Base-by-base conservation (phyloP, 2,797 vertebrate species). In the Manis crassicaudata region DNA sequence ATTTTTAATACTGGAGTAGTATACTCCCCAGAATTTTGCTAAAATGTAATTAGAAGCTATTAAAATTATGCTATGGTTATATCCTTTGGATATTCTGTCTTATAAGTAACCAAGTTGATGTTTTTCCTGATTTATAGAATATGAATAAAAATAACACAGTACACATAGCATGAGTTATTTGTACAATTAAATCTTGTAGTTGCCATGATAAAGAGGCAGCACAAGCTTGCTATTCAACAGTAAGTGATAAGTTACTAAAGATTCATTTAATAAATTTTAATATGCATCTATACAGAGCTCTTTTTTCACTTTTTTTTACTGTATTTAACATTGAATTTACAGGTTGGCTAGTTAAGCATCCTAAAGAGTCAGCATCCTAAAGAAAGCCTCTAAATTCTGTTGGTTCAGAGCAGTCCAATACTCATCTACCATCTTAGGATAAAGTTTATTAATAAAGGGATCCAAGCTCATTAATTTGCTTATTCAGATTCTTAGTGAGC, bases 11-110 rank as follows among this genome's bases (percentile, higher is more conserved):
- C 3, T 37, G 0, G 37, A 89, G 25, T 6, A 62, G 3, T 25
- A 75, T 35, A 9, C 16, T 73, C 0, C 79, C 20, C 20, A 84
- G 20, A 94, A 90, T 90, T 92, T 89, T 96, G 40, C 52, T 95
- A 73, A 96, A 96, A 88, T 82, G 18, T 89, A 94, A 92, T 76
- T 18, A 83, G 87, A 79, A 95, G 12, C 60, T 79, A 77, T 56
- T 92, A 79, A 82, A 85, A 77, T 75, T 81, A 60, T 73, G 73
- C 92, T 85, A 65, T 62, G 68, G 10, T 73, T 76, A 60, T 77
- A 87, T 54, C 6, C 76, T 73, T 88, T 95, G 29, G 12, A 63
- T 63, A 85, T 40, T 89, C 62, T 75, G 23, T 46, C 75, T n/a
- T 65, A 20, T 9, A 81, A 73, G 77, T 58, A 93, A 65, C 20